phyloP scores from a whole-genome alignment of 2,888 invertebrate species.

The Lasioglossum malachurum region DNA sequence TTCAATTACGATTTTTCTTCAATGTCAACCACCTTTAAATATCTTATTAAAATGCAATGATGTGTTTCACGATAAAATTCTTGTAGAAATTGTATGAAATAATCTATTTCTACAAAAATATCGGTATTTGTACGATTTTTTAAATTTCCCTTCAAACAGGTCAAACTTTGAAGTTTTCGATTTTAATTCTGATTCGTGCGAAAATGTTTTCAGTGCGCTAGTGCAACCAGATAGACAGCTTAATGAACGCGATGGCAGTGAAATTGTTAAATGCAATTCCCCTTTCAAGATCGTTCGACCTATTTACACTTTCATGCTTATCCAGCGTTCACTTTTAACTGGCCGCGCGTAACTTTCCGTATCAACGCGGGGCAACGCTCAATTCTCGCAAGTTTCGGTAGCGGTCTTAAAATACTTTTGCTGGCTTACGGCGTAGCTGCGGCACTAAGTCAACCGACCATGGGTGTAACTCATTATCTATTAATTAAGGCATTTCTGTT shows the following conservation, averaged over 20 bases:
- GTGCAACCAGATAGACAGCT: neutral
- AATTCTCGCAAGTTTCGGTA: slow-evolving; percentile 7
- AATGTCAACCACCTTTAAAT: too few species aligned
- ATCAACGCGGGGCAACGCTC: slow-evolving; percentile 26
- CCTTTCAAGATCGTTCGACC: neutral
- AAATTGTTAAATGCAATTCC: slow-evolving; percentile 30
- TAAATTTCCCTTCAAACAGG: neutral
- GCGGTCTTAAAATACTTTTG: slow-evolving; percentile 55
- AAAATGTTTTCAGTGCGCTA: neutral
- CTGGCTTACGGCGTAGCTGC: slow-evolving; percentile 44
- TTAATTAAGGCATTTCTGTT: slow-evolving; percentile 76
- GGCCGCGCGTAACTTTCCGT: neutral
- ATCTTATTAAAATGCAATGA: too few species aligned
- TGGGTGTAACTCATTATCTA: slow-evolving; percentile 68
- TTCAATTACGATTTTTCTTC: too few species aligned
- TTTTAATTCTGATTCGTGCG: neutral
- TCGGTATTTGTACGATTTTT: neutral
- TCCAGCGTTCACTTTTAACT: slow-evolving; percentile 34
- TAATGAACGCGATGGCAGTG: slow-evolving; percentile 2
- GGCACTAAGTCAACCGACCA: slow-evolving; percentile 30
- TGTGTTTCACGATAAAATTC: too few species aligned
- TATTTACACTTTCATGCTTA: slow-evolving; percentile 26
- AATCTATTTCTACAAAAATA: neutral
- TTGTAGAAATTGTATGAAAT: neutral
- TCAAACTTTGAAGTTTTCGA: neutral